Conservation (phyloP, 2,113 vertebrate species). For the Microcebus tavaratra region DNA sequence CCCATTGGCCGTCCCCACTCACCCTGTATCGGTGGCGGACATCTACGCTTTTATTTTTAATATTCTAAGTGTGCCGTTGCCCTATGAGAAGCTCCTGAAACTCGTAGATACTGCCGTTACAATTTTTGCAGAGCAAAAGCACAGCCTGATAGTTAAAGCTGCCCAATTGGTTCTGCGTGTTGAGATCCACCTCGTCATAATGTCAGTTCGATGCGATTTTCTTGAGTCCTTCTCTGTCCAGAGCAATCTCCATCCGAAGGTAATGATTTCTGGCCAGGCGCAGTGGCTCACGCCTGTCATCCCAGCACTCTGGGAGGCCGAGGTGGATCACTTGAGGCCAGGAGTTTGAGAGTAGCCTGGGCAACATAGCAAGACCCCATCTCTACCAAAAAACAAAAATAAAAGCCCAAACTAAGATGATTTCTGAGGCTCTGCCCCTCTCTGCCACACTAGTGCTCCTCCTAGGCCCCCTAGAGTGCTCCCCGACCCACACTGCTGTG, state of each 20-base stretch:
- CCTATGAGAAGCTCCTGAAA: neutral
- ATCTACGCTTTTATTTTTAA: neutral
- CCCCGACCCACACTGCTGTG: accelerated
- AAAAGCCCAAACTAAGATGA: too few species aligned
- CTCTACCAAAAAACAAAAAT: too few species aligned
- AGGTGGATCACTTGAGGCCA: too few species aligned
- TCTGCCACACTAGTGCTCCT: too few species aligned
- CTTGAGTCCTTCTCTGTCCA: neutral
- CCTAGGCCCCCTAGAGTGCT: neutral
- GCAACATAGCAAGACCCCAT: too few species aligned
- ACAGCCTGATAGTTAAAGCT: neutral
- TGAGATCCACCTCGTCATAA: accelerated
- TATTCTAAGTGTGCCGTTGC: neutral
- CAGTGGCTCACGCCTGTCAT: too few species aligned
- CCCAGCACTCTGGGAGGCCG: too few species aligned
- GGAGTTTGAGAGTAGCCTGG: too few species aligned
- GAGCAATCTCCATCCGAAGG: neutral
- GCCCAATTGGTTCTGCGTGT: neutral
- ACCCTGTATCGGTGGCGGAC: neutral
- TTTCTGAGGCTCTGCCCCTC: neutral
- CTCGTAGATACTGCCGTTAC: neutral
- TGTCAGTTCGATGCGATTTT: neutral
- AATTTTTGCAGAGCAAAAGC: neutral
- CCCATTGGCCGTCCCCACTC: neutral
- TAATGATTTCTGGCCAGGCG: neutral